These are phyloP conservation scores for Apodemus agrarius DNA, from an alignment of 2,797 vertebrate species.

Conservation along the genomic window DNA sequence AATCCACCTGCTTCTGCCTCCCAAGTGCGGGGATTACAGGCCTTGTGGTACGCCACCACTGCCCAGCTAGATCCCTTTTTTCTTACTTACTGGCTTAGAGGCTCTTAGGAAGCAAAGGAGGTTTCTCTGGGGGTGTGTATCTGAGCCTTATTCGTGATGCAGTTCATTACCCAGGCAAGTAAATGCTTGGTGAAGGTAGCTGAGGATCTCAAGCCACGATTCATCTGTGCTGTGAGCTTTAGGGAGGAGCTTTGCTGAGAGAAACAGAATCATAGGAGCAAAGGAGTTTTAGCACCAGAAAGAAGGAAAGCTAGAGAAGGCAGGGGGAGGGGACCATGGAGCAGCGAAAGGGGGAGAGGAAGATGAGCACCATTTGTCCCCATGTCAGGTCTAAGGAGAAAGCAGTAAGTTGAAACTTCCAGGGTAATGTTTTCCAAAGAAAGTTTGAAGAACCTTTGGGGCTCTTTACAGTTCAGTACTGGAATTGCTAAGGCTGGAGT, in stretches of 20 bases:
- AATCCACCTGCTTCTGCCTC: too few species aligned
- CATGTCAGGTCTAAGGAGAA: constrained; percentile 43
- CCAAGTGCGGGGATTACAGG: too few species aligned
- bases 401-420: constrained; percentile 40
- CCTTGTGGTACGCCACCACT: too few species aligned
- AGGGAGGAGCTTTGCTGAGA: constrained; percentile 47
- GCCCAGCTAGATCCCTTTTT: background rate
- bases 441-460: constrained; percentile 51
- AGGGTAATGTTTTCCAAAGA: constrained; percentile 61
- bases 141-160: constrained; percentile 24
- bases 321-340: constrained; percentile 13
- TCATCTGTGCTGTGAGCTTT: constrained; percentile 33
- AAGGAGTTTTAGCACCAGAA: constrained; percentile 27
- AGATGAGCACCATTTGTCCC: constrained; percentile 24
- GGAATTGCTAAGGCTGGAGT: constrained; percentile 41
- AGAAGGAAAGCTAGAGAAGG: constrained; percentile 52
- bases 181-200: background rate
- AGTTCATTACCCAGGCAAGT: constrained; percentile 27
- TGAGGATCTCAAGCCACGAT: background rate
- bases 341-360: constrained; percentile 22
- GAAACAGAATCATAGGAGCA: constrained; percentile 51
- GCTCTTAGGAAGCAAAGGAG: constrained; percentile 28
- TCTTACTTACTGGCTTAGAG: constrained; percentile 24
- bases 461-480: constrained; percentile 35
- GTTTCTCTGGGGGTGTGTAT: background rate